phyloP scores from a whole-genome alignment of 2,113 vertebrate species.

The Corvus hawaiiensis region DNA sequence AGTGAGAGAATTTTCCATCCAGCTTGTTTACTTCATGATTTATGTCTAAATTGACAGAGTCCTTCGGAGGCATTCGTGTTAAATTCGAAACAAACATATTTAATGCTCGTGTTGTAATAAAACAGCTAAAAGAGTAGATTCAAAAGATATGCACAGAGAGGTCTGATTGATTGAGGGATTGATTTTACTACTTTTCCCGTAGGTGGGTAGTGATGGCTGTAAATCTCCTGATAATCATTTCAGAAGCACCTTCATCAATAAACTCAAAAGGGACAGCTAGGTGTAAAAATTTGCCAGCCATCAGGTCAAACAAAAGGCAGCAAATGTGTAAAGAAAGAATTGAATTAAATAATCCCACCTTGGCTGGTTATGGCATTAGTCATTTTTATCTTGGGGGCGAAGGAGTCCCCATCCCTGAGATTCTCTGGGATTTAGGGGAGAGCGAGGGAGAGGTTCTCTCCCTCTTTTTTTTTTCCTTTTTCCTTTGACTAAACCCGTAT shows the following conservation, averaged over 20 bases:
- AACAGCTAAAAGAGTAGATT: constrained; percentile 61
- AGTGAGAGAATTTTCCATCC: constrained; percentile 4
- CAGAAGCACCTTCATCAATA: constrained; percentile 64
- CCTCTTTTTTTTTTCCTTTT: not conserved
- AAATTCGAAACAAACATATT: constrained; percentile 64
- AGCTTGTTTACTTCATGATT: constrained; percentile 50
- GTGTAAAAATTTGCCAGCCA: constrained; percentile 50
- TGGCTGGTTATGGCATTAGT: constrained; percentile 10
- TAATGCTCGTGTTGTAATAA: constrained; percentile 58
- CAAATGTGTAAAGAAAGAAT: constrained; percentile 37
- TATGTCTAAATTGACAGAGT: constrained; percentile 51
- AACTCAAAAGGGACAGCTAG: constrained; percentile 52
- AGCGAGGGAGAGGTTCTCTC: not conserved
- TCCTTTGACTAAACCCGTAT: constrained; percentile 27
- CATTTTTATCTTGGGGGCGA: not conserved
- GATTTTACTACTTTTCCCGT: constrained; percentile 60
- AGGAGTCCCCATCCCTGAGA: not conserved
- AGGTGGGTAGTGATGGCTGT: constrained; percentile 56
- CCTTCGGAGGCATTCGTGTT: constrained; percentile 46
- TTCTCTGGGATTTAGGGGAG: not conserved
- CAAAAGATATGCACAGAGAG: constrained; percentile 55
- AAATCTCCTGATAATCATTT: constrained; percentile 66
- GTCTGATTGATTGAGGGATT: constrained; percentile 62
- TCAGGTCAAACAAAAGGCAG: constrained; percentile 62
- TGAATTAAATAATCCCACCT: constrained; percentile 40